Conservation (phyloP, 2,797 vertebrate genomes). For the Tachyglossus aculeatus region DNA sequence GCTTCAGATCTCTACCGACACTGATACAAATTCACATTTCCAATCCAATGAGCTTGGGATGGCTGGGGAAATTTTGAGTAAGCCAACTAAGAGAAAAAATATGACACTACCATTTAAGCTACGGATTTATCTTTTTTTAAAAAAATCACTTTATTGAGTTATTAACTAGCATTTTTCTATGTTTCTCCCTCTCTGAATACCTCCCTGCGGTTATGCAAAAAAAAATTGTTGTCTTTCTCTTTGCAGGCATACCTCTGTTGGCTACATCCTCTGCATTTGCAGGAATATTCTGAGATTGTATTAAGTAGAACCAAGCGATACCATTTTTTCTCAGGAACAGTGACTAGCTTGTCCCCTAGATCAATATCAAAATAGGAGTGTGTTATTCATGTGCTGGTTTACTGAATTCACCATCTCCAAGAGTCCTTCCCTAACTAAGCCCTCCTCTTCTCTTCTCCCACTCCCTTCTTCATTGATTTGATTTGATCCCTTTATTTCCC, state of each 20-base stretch:
- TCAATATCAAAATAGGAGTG: background rate
- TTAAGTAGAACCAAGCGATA: background rate
- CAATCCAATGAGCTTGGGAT: background rate
- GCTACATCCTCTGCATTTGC: background rate
- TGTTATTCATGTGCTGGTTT: background rate
- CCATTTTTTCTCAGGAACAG: background rate
- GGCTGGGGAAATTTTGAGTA: background rate
- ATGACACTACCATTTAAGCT: background rate
- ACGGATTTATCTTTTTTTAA: background rate
- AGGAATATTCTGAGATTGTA: background rate
- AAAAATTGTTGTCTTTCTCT: background rate
- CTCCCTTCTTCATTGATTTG: too few relatives aligned
- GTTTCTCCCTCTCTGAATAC: background rate
- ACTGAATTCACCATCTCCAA: background rate
- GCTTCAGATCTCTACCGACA: background rate
- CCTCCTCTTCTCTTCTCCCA: background rate
- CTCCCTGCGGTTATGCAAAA: background rate
- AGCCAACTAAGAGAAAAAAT: background rate
- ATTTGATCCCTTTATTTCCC: too few relatives aligned
- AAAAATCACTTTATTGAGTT: background rate
- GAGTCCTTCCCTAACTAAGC: background rate
- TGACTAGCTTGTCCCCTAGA: background rate
- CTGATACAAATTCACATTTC: background rate
- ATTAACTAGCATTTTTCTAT: background rate
- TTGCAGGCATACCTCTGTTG: background rate